Base-by-base conservation (phyloP, 2,113 vertebrate species). In the Forbesichthys agassizii region DNA sequence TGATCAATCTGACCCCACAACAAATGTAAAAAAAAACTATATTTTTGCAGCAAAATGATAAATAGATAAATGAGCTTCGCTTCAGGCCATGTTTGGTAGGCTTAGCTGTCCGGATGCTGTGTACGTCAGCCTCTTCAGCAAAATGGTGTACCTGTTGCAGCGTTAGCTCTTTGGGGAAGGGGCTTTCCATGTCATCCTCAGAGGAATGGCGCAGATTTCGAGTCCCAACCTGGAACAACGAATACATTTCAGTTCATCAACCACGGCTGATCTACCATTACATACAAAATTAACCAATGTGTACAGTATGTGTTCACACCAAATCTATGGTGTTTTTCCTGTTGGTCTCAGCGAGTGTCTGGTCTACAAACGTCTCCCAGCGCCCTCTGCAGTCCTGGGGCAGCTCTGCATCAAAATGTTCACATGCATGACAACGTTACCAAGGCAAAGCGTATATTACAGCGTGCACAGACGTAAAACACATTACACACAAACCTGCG, bases 301-400 rank as follows among this genome's bases (percentile, higher is more conserved):
- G 66, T 27, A 47, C 0, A 48, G 0, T 61, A 12, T 63, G 56
- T 16, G 46, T 64, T 4, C 90, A 94, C 90, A 98, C 97, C 95
- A 99, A 85, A 73, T 99, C 97, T 73, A 97, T 95, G 0, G 96
- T 95, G 48, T 98, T 99, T 77, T 90, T 95, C 76, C 95, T 92
- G 84, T 98, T 99, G 0, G 96, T 96, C 74, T 98, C 96, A 0
- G 87, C 93, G 84, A 99, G 78, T 0, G 95, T 97, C 85, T 97
- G 95, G 55, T 95, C 95, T 54, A 99, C 95, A 18, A 99, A 99
- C 36, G 91, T 96, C 86, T 98, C 96, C 97, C 96, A 99, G 55
- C 96, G 95, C 47, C 95, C 96, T 54, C 93, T 92, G 83, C 93
- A 98, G 68, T 98, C 96, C n/a, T 94, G 95, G 0, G 96, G 95